Conservation (phyloP, 2,888 invertebrate species). For the Temnothorax ravouxi region DNA sequence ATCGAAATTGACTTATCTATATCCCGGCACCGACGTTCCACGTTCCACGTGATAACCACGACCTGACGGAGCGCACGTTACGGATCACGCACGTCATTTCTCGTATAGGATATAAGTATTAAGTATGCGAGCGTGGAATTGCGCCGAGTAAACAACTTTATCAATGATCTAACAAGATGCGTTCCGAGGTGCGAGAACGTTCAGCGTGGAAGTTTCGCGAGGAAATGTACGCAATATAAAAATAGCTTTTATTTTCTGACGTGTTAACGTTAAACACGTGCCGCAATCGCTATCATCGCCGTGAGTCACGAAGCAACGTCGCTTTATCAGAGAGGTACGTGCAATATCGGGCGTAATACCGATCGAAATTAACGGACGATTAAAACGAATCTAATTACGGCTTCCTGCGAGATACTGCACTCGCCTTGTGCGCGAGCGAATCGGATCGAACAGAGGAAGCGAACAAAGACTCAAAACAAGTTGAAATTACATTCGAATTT, state of each 20-base stretch:
- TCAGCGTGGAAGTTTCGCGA: background rate
- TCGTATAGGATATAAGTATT: background rate
- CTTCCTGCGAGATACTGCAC: background rate
- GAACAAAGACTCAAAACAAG: background rate
- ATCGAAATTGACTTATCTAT: background rate
- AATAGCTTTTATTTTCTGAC: background rate
- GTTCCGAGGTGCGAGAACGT: background rate
- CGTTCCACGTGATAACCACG: slow-evolving; percentile 22
- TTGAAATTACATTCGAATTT: background rate
- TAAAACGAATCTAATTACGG: background rate
- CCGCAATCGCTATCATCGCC: background rate
- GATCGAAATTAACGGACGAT: background rate
- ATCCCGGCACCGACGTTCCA: background rate
- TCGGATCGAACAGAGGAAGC: background rate
- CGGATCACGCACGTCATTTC: background rate
- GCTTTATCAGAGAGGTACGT: background rate
- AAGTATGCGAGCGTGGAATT: background rate
- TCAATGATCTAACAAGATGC: slow-evolving; percentile 6
- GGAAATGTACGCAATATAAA: background rate
- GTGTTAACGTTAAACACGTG: background rate
- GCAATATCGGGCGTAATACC: background rate
- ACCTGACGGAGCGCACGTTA: background rate
- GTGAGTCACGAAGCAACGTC: background rate
- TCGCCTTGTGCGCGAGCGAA: background rate
- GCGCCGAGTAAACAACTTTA: slow-evolving; percentile 5